These are phyloP conservation scores for Chelmon rostratus DNA, from an alignment of 2,797 vertebrate genomes.

Conservation along the genomic window DNA sequence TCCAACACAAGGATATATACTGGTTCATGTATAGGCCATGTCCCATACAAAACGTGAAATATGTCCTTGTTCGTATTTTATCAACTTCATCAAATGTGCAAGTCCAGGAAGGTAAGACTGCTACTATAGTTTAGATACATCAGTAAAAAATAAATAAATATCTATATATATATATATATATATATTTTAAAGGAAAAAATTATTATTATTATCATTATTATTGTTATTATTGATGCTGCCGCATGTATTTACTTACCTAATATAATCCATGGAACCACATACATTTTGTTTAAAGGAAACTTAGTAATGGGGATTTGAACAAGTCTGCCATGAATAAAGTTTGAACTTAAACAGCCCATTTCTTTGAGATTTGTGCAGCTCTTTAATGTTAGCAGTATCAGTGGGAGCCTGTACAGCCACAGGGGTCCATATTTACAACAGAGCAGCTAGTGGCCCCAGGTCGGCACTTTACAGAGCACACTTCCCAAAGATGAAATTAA, in stretches of 20 bases:
- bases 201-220: neutral
- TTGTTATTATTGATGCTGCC: no score
- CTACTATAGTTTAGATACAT: no score
- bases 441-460: constrained; percentile 3
- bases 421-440: constrained; percentile 41
- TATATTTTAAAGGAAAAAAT: no score
- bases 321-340: neutral
- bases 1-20: neutral
- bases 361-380: constrained; percentile 1
- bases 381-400: constrained; percentile 16
- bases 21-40: neutral
- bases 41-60: no score
- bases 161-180: no score
- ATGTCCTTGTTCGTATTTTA: no score
- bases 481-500: constrained; percentile 69
- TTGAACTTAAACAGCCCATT: neutral
- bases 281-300: neutral
- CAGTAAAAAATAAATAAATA: no score
- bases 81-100: no score
- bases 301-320: neutral
- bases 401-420: constrained; percentile 15
- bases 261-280: neutral
- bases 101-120: no score
- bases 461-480: constrained; percentile 34
- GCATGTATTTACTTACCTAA: no score